Evolutionary conservation across 2,797 vertebrate genomes (phyloP).

Genomic region (Macroramphosus scolopax): DNA sequence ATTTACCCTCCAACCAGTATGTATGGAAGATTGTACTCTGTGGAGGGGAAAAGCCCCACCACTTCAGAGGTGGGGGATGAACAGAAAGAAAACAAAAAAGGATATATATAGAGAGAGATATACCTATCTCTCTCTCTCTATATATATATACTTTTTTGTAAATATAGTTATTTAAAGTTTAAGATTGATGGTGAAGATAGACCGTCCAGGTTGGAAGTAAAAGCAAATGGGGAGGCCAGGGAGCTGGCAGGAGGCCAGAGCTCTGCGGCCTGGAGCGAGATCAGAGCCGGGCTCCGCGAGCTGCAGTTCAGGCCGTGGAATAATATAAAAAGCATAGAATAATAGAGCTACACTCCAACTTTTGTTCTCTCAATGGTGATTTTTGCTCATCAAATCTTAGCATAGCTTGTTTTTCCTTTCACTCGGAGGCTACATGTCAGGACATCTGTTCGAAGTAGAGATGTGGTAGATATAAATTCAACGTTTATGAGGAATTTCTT

Average conservation of each 20-base stretch:
- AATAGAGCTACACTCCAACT: conserved; percentile 30
- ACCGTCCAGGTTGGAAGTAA: conserved; percentile 35
- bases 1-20: conserved; percentile 58
- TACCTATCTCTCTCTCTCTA: no score
- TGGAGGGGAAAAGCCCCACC: conserved; percentile 39
- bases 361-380: conserved; percentile 11
- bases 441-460: not conserved
- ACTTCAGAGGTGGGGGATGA: no score
- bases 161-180: no score
- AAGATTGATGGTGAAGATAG: no score
- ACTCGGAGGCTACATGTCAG: not conserved
- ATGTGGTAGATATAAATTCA: conserved; percentile 3
- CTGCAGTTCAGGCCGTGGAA: conserved; percentile 57
- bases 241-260: conserved; percentile 52
- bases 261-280: conserved; percentile 66
- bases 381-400: conserved; percentile 3
- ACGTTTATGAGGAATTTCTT: not conserved
- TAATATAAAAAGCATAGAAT: conserved; percentile 55
- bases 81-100: no score
- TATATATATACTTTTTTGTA: no score
- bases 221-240: conserved; percentile 10
- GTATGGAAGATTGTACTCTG: conserved; percentile 50
- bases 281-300: conserved; percentile 64
- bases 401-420: not conserved
- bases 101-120: no score